Evolutionary conservation across 2,113 vertebrate genomes (phyloP).

Genomic region (Pterocles orientalis): DNA sequence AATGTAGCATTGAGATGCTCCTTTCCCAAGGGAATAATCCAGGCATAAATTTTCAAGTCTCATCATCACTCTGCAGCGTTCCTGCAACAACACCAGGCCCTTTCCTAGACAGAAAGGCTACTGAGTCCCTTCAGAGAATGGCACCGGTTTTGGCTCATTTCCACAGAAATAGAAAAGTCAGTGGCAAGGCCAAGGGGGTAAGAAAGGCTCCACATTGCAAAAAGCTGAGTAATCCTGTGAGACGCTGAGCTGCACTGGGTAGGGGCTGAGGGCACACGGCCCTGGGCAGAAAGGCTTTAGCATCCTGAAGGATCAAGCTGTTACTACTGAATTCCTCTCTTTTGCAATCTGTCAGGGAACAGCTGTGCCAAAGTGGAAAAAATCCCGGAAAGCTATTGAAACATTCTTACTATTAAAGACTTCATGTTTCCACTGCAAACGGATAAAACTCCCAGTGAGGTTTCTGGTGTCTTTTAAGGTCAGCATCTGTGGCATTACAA

Average conservation of each 20-base stretch:
- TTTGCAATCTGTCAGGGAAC: slow-evolving; percentile 44
- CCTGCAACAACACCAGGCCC: not conserved
- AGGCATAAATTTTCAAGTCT: not conserved
- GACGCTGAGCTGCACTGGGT: not conserved
- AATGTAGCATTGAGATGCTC: not conserved
- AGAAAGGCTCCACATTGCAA: not conserved
- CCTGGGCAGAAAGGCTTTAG: not conserved
- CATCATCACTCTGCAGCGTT: not conserved
- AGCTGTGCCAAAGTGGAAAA: slow-evolving; percentile 49
- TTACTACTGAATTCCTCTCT: slow-evolving; percentile 26
- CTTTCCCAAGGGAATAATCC: not conserved
- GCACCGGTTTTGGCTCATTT: not conserved
- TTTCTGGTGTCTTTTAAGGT: slow-evolving; percentile 52
- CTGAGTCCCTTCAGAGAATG: not conserved
- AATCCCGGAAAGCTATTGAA: slow-evolving; percentile 48
- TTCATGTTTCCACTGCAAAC: slow-evolving; percentile 38
- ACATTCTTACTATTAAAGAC: slow-evolving; percentile 40
- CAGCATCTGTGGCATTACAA: not conserved
- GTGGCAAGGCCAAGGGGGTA: not conserved
- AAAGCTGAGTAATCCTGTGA: not conserved
- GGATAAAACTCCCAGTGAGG: slow-evolving; percentile 28
- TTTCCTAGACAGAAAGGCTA: slow-evolving; percentile 21
- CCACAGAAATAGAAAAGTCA: not conserved
- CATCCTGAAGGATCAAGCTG: not conserved
- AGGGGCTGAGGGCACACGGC: not conserved